Percentiles rank a stretch among this genome's conserved stretches.
phyloP scores from a whole-genome alignment of 2,113 vertebrate genomes.

The Rhynchomys soricoides region DNA sequence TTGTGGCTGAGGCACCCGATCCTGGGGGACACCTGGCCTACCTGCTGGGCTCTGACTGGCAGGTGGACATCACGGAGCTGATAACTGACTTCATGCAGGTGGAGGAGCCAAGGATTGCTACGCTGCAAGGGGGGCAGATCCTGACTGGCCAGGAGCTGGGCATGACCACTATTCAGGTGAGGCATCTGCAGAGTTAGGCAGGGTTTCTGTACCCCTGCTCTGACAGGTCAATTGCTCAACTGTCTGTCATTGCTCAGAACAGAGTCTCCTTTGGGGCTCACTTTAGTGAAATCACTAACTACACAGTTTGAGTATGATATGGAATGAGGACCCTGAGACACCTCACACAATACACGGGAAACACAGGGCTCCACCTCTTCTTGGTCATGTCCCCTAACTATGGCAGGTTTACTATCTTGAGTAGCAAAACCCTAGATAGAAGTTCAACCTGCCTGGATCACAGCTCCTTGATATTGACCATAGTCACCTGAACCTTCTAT shows the following conservation, averaged over 20 bases:
- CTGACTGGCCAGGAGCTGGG: constrained; percentile 93
- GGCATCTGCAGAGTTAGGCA: background rate
- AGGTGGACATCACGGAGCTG: constrained; percentile 93
- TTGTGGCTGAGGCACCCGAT: constrained; percentile 90
- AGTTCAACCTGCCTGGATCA: background rate
- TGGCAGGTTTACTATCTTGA: background rate
- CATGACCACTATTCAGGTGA: constrained; percentile 94
- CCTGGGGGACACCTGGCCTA: constrained; percentile 84
- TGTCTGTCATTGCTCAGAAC: background rate
- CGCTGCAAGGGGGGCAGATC: constrained; percentile 89
- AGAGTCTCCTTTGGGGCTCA: no score
- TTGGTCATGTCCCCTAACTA: background rate
- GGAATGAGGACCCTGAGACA: background rate
- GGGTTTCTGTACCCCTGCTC: background rate
- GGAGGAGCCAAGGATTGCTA: constrained; percentile 92
- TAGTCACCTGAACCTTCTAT: accelerated
- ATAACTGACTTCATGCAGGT: constrained; percentile 95
- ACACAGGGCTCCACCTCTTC: background rate
- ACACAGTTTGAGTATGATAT: background rate
- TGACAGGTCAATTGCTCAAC: background rate
- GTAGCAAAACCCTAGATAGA: background rate
- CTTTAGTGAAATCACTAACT: background rate
- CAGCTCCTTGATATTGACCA: accelerated
- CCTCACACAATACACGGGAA: no score
- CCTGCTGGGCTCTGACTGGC: constrained; percentile 95